Evolutionary conservation across 1,140 invertebrate species (phyloP).

Genomic region (Drosophila arizonae): DNA sequence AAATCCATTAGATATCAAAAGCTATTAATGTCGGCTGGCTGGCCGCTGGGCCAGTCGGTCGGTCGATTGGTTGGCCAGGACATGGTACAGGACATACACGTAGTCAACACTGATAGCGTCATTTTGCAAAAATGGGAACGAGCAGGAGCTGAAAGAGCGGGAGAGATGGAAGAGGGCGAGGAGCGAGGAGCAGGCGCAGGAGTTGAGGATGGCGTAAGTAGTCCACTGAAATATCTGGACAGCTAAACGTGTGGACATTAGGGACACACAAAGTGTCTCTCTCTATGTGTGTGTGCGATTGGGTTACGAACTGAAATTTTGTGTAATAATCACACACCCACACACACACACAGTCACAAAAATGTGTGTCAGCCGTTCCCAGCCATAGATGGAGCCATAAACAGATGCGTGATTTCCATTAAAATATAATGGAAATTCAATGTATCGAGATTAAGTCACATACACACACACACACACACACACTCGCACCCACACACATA

Average conservation of each 20-base stretch:
- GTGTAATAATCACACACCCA: conserved; percentile 28
- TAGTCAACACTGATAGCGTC: conserved; percentile 43
- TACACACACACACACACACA: conserved; percentile 10
- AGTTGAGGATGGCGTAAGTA: conserved; percentile 32
- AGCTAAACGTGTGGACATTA: conserved; percentile 50
- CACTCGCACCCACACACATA: background rate
- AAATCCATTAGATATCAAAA: conserved; percentile 62
- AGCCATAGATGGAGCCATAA: conserved; percentile 54
- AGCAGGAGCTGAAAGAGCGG: background rate
- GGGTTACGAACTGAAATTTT: conserved; percentile 16
- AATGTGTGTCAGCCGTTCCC: conserved; percentile 38
- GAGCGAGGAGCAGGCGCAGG: background rate
- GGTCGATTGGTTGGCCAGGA: conserved; percentile 1
- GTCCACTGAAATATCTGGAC: conserved; percentile 35
- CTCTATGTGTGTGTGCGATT: conserved; percentile 3
- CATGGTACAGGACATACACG: conserved; percentile 21
- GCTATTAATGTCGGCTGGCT: conserved; percentile 39
- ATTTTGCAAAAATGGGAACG: conserved; percentile 25
- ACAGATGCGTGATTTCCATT: conserved; percentile 67
- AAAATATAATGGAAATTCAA: conserved; percentile 68
- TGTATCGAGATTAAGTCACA: conserved; percentile 58
- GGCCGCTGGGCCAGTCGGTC: background rate
- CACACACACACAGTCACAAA: conserved; percentile 7
- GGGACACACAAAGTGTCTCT: conserved; percentile 29
- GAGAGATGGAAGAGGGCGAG: background rate